These are phyloP conservation scores for Lycaena phlaeas DNA, from an alignment of 2,888 invertebrate genomes.

Conservation along the genomic window DNA sequence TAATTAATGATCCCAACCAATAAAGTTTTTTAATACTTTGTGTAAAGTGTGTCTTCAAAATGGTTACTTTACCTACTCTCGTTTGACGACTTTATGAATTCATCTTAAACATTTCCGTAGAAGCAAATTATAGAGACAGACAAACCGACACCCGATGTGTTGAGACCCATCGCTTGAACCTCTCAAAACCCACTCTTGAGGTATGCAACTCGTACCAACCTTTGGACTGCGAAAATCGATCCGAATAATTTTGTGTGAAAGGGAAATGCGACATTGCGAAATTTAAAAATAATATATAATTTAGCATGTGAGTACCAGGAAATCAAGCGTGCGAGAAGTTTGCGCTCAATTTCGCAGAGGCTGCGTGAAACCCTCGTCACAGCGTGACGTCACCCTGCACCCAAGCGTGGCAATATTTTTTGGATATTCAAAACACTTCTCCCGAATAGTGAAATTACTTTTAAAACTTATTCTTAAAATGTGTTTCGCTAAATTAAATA, in stretches of 20 bases:
- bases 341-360: slow-evolving; percentile 28
- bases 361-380: slow-evolving; percentile 39
- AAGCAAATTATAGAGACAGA: no score
- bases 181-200: no score
- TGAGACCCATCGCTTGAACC: no score
- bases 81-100: no score
- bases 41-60: no score
- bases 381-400: slow-evolving; percentile 10
- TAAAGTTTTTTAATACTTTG: background rate
- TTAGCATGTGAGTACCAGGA: slow-evolving; percentile 22
- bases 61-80: no score
- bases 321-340: slow-evolving; percentile 22
- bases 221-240: no score
- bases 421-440: background rate
- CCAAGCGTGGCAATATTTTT: background rate
- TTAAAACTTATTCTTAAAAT: background rate
- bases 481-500: background rate
- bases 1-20: background rate
- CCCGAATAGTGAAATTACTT: background rate
- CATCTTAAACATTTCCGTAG: no score
- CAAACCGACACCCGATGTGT: no score
- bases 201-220: no score
- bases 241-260: no score
- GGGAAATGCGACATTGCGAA: background rate
- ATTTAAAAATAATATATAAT: slow-evolving; percentile 12